Evolutionary conservation across 1,140 invertebrate genomes (phyloP).

Genomic region (Drosophila subobscura): DNA sequence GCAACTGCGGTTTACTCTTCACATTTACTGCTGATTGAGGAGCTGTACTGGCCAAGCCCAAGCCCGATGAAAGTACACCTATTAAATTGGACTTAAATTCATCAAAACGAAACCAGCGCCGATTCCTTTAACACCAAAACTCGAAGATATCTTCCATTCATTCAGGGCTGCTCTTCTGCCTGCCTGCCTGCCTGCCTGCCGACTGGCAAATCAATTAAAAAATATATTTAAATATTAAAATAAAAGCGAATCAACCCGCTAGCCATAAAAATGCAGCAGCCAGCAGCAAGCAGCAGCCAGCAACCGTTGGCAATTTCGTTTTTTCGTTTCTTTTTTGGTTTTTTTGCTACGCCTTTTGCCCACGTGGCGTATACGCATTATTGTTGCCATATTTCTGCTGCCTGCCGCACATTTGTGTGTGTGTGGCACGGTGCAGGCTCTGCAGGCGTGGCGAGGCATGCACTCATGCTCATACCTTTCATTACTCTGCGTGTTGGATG

Average conservation of each 20-base stretch:
- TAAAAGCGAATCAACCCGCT: constrained; percentile 24
- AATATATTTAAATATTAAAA: constrained; percentile 45
- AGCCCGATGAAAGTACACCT: too few species aligned
- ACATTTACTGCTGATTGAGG: constrained; percentile 30
- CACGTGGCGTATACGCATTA: constrained; percentile 50
- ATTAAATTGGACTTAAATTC: too few species aligned
- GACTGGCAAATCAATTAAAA: constrained; percentile 38
- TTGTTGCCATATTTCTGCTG: constrained; percentile 42
- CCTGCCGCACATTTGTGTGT: neutral
- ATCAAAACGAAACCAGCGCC: too few species aligned
- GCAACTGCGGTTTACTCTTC: constrained; percentile 33
- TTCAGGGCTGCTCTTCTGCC: neutral
- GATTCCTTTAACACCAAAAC: too few species aligned
- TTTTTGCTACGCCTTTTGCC: constrained; percentile 11
- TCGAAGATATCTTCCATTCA: neutral
- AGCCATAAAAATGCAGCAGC: constrained; percentile 36
- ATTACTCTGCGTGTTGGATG: constrained; percentile 21
- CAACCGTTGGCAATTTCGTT: constrained; percentile 23
- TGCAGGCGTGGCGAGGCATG: constrained; percentile 1
- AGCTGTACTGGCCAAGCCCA: constrained; percentile 6
- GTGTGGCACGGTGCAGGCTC: neutral
- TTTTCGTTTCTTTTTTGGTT: constrained; percentile 6
- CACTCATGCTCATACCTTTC: constrained; percentile 17
- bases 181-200: too few species aligned
- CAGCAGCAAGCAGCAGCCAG: constrained; percentile 5